Percentiles rank a stretch among this genome's conserved stretches.
Evolutionary conservation across 2,113 vertebrate genomes (phyloP).

Genomic region (Tor tambroides): DNA sequence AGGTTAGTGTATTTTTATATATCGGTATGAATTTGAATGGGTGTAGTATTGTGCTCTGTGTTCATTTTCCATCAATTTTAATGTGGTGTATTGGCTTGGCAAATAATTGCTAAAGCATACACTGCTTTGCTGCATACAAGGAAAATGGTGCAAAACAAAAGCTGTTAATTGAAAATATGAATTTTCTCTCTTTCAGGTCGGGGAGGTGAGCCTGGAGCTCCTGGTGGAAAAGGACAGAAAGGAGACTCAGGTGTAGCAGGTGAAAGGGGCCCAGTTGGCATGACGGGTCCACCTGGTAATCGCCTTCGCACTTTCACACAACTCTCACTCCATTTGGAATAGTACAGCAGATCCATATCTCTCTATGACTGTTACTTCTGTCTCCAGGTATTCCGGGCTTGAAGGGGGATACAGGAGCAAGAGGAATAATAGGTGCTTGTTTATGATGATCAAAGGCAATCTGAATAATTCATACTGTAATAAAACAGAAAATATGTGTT

Average conservation of each 20-base stretch:
- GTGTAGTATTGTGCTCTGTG: neutral
- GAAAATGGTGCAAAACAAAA: no score
- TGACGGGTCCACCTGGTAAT: constrained; percentile 23
- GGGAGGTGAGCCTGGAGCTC: constrained; percentile 29
- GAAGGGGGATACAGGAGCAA: constrained; percentile 42
- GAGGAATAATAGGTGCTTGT: constrained; percentile 29
- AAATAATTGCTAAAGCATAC: neutral
- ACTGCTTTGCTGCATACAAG: neutral
- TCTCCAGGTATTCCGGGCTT: constrained; percentile 31
- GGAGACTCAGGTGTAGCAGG: constrained; percentile 32
- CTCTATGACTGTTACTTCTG: neutral
- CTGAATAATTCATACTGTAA: neutral
- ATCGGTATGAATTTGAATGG: neutral
- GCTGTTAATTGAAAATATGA: neutral
- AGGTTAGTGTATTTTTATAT: constrained; percentile 35
- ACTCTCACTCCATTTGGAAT: neutral
- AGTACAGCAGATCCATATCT: neutral
- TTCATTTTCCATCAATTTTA: neutral
- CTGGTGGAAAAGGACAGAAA: constrained; percentile 41
- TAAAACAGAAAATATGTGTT: neutral
- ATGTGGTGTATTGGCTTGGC: neutral
- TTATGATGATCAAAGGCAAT: neutral
- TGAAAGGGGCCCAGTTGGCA: neutral
- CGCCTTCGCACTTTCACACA: neutral
- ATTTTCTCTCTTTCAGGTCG: constrained; percentile 1